These are phyloP conservation scores for Muntiacus muntjak DNA, from an alignment of 2,113 vertebrate species.

Conservation along the genomic window DNA sequence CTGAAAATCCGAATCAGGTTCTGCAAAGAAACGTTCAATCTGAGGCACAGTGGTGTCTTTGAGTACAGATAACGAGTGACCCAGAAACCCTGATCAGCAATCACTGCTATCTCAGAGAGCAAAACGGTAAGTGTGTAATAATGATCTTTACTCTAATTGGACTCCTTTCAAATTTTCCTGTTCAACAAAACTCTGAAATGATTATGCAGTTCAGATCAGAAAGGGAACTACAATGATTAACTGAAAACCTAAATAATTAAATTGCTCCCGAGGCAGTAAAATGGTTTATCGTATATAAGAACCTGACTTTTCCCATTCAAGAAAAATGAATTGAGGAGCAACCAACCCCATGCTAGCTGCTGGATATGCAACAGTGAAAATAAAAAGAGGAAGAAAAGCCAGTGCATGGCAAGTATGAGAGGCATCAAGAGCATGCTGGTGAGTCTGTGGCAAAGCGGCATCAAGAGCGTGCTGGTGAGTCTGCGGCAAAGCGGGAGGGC, in stretches of 20 bases:
- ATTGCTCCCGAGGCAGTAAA: slow-evolving; percentile 67
- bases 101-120: slow-evolving; percentile 65
- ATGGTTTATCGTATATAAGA: slow-evolving; percentile 42
- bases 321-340: background rate
- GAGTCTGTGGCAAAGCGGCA: too few relatives aligned
- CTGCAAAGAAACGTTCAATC: slow-evolving; percentile 37
- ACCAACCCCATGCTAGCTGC: background rate
- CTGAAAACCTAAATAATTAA: slow-evolving; percentile 61
- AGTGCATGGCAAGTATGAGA: background rate
- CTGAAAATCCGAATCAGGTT: slow-evolving; percentile 14
- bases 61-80: slow-evolving; percentile 72
- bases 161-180: slow-evolving; percentile 71
- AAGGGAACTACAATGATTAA: slow-evolving; percentile 63
- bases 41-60: slow-evolving; percentile 37
- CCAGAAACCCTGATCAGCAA: slow-evolving; percentile 77
- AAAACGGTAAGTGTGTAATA: slow-evolving; percentile 62
- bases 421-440: background rate
- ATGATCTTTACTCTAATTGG: slow-evolving; percentile 72
- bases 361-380: background rate
- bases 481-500: background rate
- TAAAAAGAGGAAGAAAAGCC: background rate
- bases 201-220: slow-evolving; percentile 68
- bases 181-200: slow-evolving; percentile 78
- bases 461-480: background rate
- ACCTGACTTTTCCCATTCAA: background rate